phyloP scores from a whole-genome alignment of 2,113 vertebrate species.

The Sinocyclocheilus maitianheensis region DNA sequence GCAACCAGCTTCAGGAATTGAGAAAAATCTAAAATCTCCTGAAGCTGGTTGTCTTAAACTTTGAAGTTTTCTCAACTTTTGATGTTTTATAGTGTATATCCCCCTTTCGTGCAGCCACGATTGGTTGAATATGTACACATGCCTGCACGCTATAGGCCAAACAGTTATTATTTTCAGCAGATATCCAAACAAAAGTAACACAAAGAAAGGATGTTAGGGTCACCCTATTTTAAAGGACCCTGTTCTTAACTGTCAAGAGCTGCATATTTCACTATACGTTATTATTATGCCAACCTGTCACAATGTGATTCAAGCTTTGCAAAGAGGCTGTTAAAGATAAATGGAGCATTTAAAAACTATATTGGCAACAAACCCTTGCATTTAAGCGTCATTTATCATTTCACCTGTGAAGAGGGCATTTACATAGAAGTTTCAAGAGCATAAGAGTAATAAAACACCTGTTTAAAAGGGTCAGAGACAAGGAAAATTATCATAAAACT shows the following conservation, averaged over 20 bases:
- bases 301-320: not conserved
- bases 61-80: too few relatives aligned
- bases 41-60: too few relatives aligned
- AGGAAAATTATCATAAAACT: not conserved
- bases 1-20: too few relatives aligned
- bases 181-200: too few relatives aligned
- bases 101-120: too few relatives aligned
- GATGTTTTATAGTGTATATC: too few relatives aligned
- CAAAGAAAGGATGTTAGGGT: too few relatives aligned
- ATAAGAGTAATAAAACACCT: constrained; percentile 9
- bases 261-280: not conserved
- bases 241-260: not conserved
- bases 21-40: too few relatives aligned
- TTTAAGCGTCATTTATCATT: not conserved
- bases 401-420: not conserved
- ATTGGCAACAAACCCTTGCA: not conserved
- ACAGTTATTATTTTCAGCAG: too few relatives aligned
- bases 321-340: not conserved
- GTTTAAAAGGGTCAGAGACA: not conserved
- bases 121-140: too few relatives aligned
- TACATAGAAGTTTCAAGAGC: not conserved
- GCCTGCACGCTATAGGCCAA: too few relatives aligned
- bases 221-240: not conserved
- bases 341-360: not conserved
- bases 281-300: not conserved